Conservation (phyloP, 1,140 invertebrate species). For the Ceratoteleas bidentatus region DNA sequence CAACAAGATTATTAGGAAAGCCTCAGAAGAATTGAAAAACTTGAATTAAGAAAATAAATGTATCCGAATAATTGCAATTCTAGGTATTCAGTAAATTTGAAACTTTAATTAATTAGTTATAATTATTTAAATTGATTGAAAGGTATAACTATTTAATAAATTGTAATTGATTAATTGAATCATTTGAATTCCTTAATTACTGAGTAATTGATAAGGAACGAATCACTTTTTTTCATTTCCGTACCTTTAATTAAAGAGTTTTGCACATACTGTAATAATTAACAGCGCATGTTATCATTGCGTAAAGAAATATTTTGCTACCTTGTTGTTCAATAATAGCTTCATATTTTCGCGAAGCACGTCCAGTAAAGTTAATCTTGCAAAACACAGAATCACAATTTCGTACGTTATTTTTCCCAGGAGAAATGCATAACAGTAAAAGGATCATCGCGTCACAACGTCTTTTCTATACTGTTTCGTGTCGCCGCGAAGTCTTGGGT, state of each 20-base stretch:
- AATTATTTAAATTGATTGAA: too few relatives aligned
- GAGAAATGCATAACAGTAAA: slow-evolving; percentile 23
- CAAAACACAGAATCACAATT: slow-evolving; percentile 10
- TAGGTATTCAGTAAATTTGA: too few relatives aligned
- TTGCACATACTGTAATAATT: neutral
- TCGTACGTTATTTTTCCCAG: slow-evolving; percentile 14
- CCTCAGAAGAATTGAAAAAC: too few relatives aligned
- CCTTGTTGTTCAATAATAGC: neutral
- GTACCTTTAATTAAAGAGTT: slow-evolving; percentile 3
- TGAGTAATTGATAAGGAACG: too few relatives aligned
- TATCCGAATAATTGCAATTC: too few relatives aligned
- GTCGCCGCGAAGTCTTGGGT: slow-evolving; percentile 24
- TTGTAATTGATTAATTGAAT: too few relatives aligned
- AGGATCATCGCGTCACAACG: slow-evolving; percentile 25
- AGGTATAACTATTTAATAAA: too few relatives aligned
- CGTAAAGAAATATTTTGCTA: neutral
- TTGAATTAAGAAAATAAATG: too few relatives aligned
- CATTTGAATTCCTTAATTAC: too few relatives aligned
- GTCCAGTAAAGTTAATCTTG: slow-evolving; percentile 6
- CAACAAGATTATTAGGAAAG: too few relatives aligned
- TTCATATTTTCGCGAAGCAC: neutral
- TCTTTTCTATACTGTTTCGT: slow-evolving; percentile 30
- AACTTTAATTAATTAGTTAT: too few relatives aligned
- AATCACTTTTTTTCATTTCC: too few relatives aligned
- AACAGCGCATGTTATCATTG: neutral